These are phyloP conservation scores for Calycopis cecrops DNA, from an alignment of 1,140 invertebrate genomes.

Conservation along the genomic window DNA sequence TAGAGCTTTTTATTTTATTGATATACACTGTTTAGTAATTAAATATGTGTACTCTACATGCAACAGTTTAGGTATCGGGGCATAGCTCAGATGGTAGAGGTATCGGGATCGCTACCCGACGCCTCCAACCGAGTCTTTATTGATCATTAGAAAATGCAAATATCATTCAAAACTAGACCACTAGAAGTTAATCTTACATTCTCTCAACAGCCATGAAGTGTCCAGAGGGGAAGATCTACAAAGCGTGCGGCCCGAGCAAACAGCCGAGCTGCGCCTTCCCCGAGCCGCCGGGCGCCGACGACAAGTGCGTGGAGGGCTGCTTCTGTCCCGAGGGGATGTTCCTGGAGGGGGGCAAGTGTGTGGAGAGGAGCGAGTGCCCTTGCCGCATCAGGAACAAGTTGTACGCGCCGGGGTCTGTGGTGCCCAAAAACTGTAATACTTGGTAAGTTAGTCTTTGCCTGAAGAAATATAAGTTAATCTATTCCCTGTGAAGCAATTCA, in stretches of 20 bases:
- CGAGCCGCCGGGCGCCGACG: constrained; percentile 29
- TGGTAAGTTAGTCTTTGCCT: constrained; percentile 74
- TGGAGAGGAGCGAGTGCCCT: constrained; percentile 83
- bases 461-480: no score
- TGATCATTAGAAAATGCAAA: constrained; percentile 2
- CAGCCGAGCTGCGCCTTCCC: constrained; percentile 71
- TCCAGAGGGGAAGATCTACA: constrained; percentile 80
- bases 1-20: neutral
- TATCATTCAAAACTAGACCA: no score
- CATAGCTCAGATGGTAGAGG: constrained; percentile 79
- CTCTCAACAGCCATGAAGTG: constrained; percentile 82
- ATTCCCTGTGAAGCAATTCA: no score
- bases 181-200: no score
- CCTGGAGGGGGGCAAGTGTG: constrained; percentile 83
- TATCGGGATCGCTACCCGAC: constrained; percentile 85
- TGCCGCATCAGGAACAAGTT: constrained; percentile 85
- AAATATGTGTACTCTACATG: neutral
- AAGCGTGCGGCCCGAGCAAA: constrained; percentile 78
- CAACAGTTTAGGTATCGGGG: constrained; percentile 20
- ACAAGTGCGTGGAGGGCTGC: constrained; percentile 88
- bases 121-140: constrained; percentile 31
- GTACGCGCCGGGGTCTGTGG: constrained; percentile 82
- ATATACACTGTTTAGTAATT: neutral
- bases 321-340: constrained; percentile 87
- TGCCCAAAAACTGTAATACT: constrained; percentile 89